These are phyloP conservation scores for Leptinotarsa lineolata DNA, from an alignment of 1,140 invertebrate genomes.

Conservation along the genomic window DNA sequence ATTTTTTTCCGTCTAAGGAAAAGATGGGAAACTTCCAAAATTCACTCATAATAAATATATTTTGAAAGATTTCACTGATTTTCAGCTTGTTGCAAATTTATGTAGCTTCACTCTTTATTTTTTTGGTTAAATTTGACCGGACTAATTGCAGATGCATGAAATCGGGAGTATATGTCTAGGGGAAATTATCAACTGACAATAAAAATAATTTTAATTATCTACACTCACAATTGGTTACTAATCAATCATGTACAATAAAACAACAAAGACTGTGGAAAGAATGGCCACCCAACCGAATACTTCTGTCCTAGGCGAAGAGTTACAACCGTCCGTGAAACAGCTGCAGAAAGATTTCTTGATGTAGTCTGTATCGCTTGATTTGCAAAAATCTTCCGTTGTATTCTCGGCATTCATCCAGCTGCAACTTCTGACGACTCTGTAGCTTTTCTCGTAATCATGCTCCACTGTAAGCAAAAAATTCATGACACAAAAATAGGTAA, in stretches of 20 bases:
- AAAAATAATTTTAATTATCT: neutral
- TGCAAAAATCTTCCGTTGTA: slow-evolving; percentile 2
- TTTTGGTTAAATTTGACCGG: too few relatives aligned
- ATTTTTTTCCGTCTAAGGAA: too few relatives aligned
- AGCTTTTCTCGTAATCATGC: neutral
- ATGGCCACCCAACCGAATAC: neutral
- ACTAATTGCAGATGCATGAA: too few relatives aligned
- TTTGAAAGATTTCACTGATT: too few relatives aligned
- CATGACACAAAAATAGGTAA: too few relatives aligned
- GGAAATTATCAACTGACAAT: neutral
- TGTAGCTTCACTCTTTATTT: too few relatives aligned
- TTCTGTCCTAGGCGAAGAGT: neutral
- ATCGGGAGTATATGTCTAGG: neutral
- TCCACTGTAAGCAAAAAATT: neutral
- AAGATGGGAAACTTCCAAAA: too few relatives aligned
- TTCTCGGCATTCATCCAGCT: neutral
- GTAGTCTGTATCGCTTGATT: neutral
- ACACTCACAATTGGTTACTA: neutral
- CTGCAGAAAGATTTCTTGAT: neutral
- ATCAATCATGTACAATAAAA: neutral
- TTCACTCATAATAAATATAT: too few relatives aligned
- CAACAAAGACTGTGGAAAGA: neutral
- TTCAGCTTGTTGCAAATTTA: too few relatives aligned
- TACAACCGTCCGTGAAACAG: slow-evolving; percentile 18
- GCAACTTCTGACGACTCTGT: slow-evolving; percentile 6